Conservation (phyloP, 2,113 vertebrate species). For the Cynoglossus semilaevis region DNA sequence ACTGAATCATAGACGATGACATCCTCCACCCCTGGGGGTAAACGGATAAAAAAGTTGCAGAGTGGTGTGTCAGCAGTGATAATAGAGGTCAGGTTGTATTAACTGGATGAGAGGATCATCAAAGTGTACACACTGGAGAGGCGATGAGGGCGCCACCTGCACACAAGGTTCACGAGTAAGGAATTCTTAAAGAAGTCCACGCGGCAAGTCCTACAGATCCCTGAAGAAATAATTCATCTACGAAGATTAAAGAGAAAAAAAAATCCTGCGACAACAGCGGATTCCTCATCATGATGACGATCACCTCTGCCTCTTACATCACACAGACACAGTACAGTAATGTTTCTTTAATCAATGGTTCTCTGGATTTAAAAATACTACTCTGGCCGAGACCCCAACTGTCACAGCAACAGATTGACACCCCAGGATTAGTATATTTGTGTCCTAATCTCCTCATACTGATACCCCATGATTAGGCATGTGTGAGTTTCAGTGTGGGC, state of each 20-base stretch:
- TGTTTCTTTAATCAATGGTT: conserved; percentile 33
- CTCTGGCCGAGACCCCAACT: not conserved
- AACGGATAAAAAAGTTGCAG: conserved; percentile 33
- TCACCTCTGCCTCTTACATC: not conserved
- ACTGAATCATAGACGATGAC: not conserved
- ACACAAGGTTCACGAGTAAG: conserved; percentile 12
- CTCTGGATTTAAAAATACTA: conserved; percentile 6
- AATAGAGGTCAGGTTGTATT: conserved; percentile 38
- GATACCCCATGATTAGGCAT: conserved; percentile 51
- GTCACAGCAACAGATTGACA: conserved; percentile 17
- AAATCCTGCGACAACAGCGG: not conserved
- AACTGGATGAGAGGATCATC: conserved; percentile 43
- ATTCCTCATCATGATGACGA: not conserved
- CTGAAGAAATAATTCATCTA: not conserved
- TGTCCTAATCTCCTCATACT: conserved; percentile 39
- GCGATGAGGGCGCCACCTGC: not conserved
- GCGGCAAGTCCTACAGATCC: not conserved
- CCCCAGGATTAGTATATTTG: conserved; percentile 33
- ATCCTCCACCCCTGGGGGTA: conserved; percentile 3
- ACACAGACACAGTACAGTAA: conserved; percentile 5
- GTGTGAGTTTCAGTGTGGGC: conserved; percentile 9
- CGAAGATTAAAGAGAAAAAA: not conserved
- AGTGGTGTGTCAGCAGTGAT: conserved; percentile 24
- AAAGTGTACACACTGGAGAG: conserved; percentile 10
- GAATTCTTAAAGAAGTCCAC: not conserved